Evolutionary conservation across 1,140 invertebrate species (phyloP).

Genomic region (Neoseiulus cucumeris): DNA sequence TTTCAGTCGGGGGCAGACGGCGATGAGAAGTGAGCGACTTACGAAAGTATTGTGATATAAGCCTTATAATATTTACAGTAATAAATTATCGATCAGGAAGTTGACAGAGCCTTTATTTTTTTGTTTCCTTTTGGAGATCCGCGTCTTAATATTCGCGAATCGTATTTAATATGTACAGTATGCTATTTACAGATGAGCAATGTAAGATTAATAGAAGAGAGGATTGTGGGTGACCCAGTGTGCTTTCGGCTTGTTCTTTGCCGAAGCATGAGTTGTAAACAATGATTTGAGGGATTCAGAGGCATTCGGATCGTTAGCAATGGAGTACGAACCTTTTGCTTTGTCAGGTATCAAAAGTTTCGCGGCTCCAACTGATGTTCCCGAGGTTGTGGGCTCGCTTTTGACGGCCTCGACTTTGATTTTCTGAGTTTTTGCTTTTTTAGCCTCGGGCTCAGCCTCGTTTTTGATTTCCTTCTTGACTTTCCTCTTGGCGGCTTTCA

Average conservation of each 20-base stretch:
- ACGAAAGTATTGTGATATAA: too few relatives aligned
- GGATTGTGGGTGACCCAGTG: conserved; percentile 98
- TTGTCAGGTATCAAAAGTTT: conserved; percentile 18
- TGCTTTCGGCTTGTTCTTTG: conserved; percentile 60
- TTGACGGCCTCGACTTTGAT: background rate
- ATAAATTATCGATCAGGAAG: too few relatives aligned
- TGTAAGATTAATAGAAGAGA: conserved; percentile 56
- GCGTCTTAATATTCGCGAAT: too few relatives aligned
- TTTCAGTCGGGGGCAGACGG: too few relatives aligned
- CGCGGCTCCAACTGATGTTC: background rate
- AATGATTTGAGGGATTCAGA: conserved; percentile 82
- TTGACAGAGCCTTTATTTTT: too few relatives aligned
- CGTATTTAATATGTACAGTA: too few relatives aligned
- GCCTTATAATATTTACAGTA: too few relatives aligned
- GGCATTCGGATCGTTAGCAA: conserved; percentile 73
- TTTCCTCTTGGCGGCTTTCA: conserved; percentile 22
- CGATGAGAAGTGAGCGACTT: too few relatives aligned
- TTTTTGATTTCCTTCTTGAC: conserved; percentile 33
- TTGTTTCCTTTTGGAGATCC: too few relatives aligned
- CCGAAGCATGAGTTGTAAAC: conserved; percentile 70
- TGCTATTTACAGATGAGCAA: background rate
- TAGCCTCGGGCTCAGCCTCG: conserved; percentile 24
- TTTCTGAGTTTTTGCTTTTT: conserved; percentile 44
- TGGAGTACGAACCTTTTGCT: conserved; percentile 40
- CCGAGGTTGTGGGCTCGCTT: conserved; percentile 4